Base-by-base conservation (phyloP, 2,888 invertebrate species). In the Ischnura elegans region DNA sequence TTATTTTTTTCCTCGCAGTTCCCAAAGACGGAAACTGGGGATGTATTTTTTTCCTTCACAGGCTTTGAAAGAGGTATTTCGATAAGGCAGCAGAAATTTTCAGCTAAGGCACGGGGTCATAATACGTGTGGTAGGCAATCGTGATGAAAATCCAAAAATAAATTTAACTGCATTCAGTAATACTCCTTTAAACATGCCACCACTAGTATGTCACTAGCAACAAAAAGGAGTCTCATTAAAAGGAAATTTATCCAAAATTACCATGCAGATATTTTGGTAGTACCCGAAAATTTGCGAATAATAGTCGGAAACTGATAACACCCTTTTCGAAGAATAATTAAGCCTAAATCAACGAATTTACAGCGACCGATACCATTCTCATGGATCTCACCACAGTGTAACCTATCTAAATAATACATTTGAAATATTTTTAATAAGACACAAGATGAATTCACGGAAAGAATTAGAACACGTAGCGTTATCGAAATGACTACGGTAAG, bases 141-240 rank as follows among this genome's bases (percentile, higher is more conserved):
- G 61, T 90, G 90, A 90, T 45, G 90, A 90, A 90, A 43, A 45
- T 90, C 90, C 61, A 21, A 61, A 90, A 90, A 90, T 90, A 90
- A 43, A 61, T 43, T 36, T 13, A 36, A 61, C 61, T 43, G 45
- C 43, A n/a, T 36, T 61, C 90, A 43, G 90, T 66, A 90, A 90
- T 42, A 36, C n/a, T n/a, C n/a, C n/a, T 61, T n/a, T n/a, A 61
- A 19, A 25, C n/a, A 25, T 61, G 25, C 51, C 51, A 51, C 13
- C 13, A 47, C 47, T 8, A 13, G 19, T 51, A 51, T 51, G 19
- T 19, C 19, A 51, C 19, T 51, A 19, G 19, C 51, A 51, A 51
- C 51, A 61, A 61, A 2, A n/a, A 61, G n/a, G n/a, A 13, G 25
- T n/a, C 61, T 61, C 25, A 25, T 61, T 61, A n/a, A 61, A 61